These are phyloP conservation scores for Oreochromis spilurus DNA, from an alignment of 2,113 vertebrate genomes.

Conservation along the genomic window DNA sequence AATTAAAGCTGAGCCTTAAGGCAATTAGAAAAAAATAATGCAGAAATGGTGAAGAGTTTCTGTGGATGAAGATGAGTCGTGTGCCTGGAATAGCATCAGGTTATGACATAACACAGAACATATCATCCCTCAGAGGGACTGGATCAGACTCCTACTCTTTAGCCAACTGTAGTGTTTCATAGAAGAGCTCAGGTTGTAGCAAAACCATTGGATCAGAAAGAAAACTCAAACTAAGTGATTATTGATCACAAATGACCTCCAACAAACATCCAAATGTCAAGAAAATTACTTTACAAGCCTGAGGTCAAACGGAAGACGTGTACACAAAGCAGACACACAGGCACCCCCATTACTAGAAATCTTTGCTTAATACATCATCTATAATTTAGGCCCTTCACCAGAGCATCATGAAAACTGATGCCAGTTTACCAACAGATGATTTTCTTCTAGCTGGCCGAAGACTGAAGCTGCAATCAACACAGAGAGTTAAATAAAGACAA, in stretches of 20 bases:
- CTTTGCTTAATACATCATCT: neutral
- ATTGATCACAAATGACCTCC: conserved; percentile 28
- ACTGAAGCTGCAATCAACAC: neutral
- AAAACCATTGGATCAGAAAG: neutral
- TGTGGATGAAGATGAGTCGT: conserved; percentile 6
- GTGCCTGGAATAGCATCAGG: conserved; percentile 46
- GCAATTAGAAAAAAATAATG: conserved; percentile 4
- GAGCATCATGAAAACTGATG: neutral
- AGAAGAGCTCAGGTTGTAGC: neutral
- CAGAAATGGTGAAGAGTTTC: conserved; percentile 9
- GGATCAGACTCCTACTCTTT: conserved; percentile 35
- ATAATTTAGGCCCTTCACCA: neutral
- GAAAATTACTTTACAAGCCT: conserved; percentile 23
- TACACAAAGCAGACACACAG: neutral
- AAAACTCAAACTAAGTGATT: conserved; percentile 30
- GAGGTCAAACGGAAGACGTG: neutral
- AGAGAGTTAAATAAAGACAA: neutral
- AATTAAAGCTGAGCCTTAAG: neutral
- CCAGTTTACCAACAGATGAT: neutral
- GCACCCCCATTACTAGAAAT: neutral
- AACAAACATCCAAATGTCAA: conserved; percentile 43
- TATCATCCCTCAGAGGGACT: conserved; percentile 29
- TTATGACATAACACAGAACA: conserved; percentile 43
- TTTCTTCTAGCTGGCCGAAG: neutral
- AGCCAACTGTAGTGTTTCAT: conserved; percentile 1